Evolutionary conservation across 2,797 vertebrate genomes (phyloP).

Genomic region (Trichosurus vulpecula): DNA sequence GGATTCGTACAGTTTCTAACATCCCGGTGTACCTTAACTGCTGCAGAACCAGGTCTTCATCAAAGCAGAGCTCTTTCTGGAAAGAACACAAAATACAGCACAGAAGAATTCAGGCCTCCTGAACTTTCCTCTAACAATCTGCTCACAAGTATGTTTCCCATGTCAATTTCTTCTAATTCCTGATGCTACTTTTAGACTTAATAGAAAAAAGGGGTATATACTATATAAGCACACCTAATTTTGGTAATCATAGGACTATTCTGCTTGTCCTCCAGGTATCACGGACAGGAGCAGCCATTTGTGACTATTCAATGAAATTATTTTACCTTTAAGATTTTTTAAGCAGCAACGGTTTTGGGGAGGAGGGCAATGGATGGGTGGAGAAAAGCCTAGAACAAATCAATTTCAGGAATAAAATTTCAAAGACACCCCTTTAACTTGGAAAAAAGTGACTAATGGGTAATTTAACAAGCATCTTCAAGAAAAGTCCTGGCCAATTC

Average conservation of each 20-base stretch:
- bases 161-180: neutral
- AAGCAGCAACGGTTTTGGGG: neutral
- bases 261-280: neutral
- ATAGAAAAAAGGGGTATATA: neutral
- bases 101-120: neutral
- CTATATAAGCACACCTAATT: neutral
- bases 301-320: neutral
- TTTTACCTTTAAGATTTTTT: neutral
- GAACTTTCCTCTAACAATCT: neutral
- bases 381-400: neutral
- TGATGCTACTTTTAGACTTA: neutral
- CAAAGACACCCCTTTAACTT: neutral
- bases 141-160: neutral
- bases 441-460: neutral
- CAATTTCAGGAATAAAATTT: neutral
- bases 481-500: neutral
- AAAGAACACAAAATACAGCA: conserved; percentile 31
- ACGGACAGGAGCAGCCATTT: neutral
- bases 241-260: neutral
- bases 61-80: conserved; percentile 95
- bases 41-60: conserved; percentile 94
- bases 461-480: neutral
- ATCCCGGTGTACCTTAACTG: conserved; percentile 98
- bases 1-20: conserved; percentile 97
- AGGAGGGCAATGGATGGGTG: neutral